These are phyloP conservation scores for Nymphicus hollandicus DNA, from an alignment of 2,113 vertebrate genomes.

Conservation along the genomic window DNA sequence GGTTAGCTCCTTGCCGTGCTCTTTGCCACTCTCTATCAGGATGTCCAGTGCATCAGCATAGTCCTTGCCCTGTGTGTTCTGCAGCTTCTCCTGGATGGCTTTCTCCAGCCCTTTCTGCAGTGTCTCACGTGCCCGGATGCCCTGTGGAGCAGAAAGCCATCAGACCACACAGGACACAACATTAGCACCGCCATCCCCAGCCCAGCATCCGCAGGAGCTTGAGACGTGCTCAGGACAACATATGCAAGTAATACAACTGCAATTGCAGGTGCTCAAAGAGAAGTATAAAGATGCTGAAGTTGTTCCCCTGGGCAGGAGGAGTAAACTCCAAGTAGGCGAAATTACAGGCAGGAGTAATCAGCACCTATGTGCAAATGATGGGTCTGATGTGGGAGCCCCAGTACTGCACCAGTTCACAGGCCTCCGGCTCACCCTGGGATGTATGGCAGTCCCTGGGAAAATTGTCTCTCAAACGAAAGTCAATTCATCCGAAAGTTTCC, in stretches of 20 bases:
- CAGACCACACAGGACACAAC: not conserved
- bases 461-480: not conserved
- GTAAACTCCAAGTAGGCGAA: not conserved
- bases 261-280: not conserved
- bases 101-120: conserved; percentile 93
- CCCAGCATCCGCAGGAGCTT: not conserved
- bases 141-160: conserved; percentile 64
- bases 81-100: conserved; percentile 92
- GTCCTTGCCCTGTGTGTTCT: conserved; percentile 90
- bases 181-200: rapidly evolving
- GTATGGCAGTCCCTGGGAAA: not conserved
- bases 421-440: not conserved
- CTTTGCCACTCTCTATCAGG: conserved; percentile 92
- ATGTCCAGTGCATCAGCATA: conserved; percentile 92
- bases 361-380: not conserved
- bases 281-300: not conserved
- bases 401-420: conserved; percentile 1
- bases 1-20: conserved; percentile 91
- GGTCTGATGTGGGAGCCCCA: conserved; percentile 6
- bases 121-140: conserved; percentile 89
- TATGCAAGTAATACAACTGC: not conserved
- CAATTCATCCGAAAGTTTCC: not conserved
- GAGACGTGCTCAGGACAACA: not conserved
- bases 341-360: conserved; percentile 37
- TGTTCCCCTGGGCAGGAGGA: not conserved